Conservation (phyloP, 2,888 invertebrate genomes). For the Drosophila mimica region DNA sequence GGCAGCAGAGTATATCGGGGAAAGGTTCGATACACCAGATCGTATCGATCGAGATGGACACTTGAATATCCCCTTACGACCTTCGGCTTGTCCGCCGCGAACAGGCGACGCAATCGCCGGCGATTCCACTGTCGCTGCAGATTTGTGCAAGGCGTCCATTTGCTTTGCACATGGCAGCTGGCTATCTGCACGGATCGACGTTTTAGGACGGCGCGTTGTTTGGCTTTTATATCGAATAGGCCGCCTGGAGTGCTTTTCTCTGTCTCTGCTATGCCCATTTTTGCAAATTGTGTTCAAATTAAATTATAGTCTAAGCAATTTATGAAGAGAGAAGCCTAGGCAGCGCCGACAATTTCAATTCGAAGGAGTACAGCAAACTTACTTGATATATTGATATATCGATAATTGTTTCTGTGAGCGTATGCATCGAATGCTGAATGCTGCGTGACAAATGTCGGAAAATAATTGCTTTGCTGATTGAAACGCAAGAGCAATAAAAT, state of each 20-base stretch:
- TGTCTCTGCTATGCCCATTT: constrained; percentile 40
- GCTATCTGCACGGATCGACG: constrained; percentile 18
- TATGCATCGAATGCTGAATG: neutral
- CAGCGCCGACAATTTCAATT: constrained; percentile 26
- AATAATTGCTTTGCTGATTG: neutral
- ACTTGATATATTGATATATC: constrained; percentile 13
- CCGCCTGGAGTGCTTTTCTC: constrained; percentile 12
- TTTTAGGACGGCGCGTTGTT: constrained; percentile 12
- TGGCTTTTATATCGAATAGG: neutral
- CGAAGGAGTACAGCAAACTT: constrained; percentile 1
- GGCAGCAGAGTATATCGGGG: constrained; percentile 23
- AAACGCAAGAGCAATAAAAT: neutral
- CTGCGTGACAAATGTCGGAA: neutral
- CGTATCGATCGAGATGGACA: neutral
- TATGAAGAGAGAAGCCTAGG: neutral
- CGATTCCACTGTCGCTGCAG: constrained; percentile 42
- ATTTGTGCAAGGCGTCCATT: constrained; percentile 23
- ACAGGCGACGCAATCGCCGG: constrained; percentile 46
- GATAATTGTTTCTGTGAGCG: neutral
- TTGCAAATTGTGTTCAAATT: neutral
- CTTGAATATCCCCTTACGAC: neutral
- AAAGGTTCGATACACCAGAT: constrained; percentile 1
- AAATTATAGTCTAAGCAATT: constrained; percentile 3
- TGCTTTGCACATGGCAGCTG: constrained; percentile 13
- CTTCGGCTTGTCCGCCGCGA: neutral